phyloP scores from a whole-genome alignment of 2,888 invertebrate genomes.

The Campoletis raptor region DNA sequence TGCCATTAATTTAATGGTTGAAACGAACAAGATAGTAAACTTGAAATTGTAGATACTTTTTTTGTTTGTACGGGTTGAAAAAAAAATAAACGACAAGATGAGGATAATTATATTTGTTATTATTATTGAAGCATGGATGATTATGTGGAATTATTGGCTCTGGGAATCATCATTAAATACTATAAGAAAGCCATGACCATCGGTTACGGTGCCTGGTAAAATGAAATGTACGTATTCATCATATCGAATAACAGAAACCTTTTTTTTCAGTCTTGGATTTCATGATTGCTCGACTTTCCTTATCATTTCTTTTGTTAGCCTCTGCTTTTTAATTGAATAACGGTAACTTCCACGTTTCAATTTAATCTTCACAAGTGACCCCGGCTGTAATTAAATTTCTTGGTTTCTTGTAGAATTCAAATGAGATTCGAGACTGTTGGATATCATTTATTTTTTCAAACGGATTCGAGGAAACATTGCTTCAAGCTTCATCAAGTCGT shows the following conservation, averaged over 20 bases:
- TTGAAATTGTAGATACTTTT: not conserved
- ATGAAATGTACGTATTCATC: not conserved
- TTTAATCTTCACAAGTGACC: not conserved
- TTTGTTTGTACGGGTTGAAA: not conserved
- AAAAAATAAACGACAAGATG: not conserved
- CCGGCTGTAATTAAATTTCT: not conserved
- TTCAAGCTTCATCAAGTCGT: not conserved
- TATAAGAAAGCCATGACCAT: slow-evolving; percentile 9
- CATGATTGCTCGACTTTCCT: slow-evolving; percentile 17
- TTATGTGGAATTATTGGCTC: too few relatives aligned
- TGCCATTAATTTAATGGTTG: not conserved
- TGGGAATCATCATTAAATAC: slow-evolving; percentile 8
- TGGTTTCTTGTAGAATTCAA: not conserved
- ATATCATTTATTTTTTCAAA: slow-evolving; percentile 3
- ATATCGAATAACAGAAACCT: slow-evolving; percentile 12
- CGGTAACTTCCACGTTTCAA: slow-evolving; percentile 11
- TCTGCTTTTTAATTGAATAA: slow-evolving; percentile 12
- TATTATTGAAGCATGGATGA: not conserved
- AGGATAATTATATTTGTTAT: not conserved
- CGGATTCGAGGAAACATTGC: not conserved
- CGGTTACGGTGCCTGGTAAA: not conserved
- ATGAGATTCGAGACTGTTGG: slow-evolving; percentile 6
- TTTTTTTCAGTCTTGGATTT: slow-evolving; percentile 9
- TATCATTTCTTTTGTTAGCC: not conserved
- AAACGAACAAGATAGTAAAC: not conserved